A percentile compares a stretch with the other conserved stretches of the same genome.
phyloP scores from a whole-genome alignment of 2,888 invertebrate species.

The Conistra vaccinii region DNA sequence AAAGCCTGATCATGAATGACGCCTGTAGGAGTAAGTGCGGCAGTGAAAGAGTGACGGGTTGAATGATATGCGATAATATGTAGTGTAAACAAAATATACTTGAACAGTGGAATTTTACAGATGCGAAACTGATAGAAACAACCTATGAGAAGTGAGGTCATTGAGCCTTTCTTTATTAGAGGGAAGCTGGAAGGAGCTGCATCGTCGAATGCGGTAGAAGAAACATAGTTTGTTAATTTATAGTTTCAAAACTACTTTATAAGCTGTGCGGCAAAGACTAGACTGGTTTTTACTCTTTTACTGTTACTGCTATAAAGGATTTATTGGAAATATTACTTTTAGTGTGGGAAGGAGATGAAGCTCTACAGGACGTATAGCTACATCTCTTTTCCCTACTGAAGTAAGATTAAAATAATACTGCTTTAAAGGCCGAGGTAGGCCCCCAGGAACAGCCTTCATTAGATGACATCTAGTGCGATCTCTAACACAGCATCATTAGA shows the following conservation, averaged over 20 bases:
- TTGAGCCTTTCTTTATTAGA: background rate
- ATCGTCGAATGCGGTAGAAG: background rate
- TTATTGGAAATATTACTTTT: too few species aligned
- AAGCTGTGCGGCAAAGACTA: background rate
- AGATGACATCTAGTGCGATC: background rate
- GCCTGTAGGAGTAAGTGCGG: background rate
- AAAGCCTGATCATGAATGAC: background rate
- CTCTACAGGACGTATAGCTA: too few species aligned
- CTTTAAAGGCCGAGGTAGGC: too few species aligned
- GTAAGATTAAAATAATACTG: too few species aligned
- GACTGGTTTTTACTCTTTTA: background rate
- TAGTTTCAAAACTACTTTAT: constrained; percentile 2
- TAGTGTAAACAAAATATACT: background rate
- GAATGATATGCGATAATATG: constrained; percentile 1
- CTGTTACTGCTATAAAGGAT: background rate
- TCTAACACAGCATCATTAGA: background rate
- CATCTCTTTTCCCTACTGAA: too few species aligned
- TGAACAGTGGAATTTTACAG: background rate
- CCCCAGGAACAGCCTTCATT: background rate
- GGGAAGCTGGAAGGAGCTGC: background rate
- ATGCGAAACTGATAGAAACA: too few species aligned
- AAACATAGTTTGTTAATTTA: background rate
- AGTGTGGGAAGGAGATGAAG: too few species aligned
- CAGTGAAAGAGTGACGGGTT: background rate
- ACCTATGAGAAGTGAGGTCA: background rate